These are phyloP conservation scores for Lasioglossum villosulum DNA, from an alignment of 2,888 invertebrate genomes.

Conservation along the genomic window DNA sequence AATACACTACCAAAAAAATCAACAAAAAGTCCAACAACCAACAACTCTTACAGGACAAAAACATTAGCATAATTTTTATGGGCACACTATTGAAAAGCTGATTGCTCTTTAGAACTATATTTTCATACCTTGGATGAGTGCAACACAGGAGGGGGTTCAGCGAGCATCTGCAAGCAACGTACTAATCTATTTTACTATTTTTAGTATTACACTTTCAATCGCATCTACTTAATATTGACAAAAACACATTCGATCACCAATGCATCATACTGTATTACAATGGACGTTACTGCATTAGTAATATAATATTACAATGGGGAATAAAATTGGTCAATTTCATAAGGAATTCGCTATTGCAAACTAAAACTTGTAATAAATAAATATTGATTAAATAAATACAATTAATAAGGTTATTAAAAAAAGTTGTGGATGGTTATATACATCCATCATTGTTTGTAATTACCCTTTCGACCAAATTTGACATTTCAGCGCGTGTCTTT, in stretches of 20 bases:
- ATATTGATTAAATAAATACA: slow-evolving; percentile 4
- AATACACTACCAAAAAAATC: neutral
- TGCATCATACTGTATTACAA: neutral
- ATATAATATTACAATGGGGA: neutral
- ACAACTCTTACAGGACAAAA: neutral
- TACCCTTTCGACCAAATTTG: slow-evolving; percentile 97
- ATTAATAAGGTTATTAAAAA: slow-evolving; percentile 37
- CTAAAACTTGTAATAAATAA: neutral
- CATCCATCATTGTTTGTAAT: slow-evolving; percentile 72
- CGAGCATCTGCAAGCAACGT: slow-evolving; percentile 84
- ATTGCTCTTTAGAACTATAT: slow-evolving; percentile 57
- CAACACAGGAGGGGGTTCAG: slow-evolving; percentile 84
- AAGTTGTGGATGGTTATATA: slow-evolving; percentile 29
- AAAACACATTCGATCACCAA: neutral
- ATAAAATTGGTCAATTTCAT: slow-evolving; percentile 1
- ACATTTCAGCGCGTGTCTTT: slow-evolving; percentile 94
- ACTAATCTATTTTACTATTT: slow-evolving; percentile 77
- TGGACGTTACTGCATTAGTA: neutral
- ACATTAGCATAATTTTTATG: slow-evolving; percentile 15
- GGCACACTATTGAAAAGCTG: slow-evolving; percentile 35
- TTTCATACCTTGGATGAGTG: slow-evolving; percentile 83
- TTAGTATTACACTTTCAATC: slow-evolving; percentile 29
- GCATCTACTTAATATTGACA: neutral
- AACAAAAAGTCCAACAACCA: neutral
- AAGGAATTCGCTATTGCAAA: neutral